These are phyloP conservation scores for Gonatopus flavifemur DNA, from an alignment of 1,140 invertebrate species.

Conservation along the genomic window DNA sequence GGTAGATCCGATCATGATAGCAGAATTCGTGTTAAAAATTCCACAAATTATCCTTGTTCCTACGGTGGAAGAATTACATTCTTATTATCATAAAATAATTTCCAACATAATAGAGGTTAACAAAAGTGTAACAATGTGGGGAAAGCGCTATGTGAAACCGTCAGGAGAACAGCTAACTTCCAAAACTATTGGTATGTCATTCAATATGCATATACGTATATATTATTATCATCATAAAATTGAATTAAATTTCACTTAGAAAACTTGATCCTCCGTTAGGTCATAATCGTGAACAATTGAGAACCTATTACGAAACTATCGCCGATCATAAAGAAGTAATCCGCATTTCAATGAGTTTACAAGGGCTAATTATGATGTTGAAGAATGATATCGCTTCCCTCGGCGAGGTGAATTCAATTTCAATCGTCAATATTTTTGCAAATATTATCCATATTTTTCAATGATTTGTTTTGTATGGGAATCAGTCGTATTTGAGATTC, in stretches of 20 bases:
- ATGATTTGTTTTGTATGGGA: slow-evolving; percentile 6
- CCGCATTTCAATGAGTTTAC: slow-evolving; percentile 70
- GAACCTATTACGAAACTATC: slow-evolving; percentile 72
- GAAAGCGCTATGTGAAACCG: slow-evolving; percentile 51
- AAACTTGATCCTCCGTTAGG: too few species aligned
- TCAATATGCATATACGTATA: neutral
- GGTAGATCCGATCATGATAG: slow-evolving; percentile 61
- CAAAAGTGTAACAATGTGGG: slow-evolving; percentile 72
- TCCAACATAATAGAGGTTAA: slow-evolving; percentile 65
- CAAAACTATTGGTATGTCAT: too few species aligned
- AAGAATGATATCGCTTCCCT: slow-evolving; percentile 62
- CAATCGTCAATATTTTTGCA: neutral
- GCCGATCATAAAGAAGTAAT: slow-evolving; percentile 80
- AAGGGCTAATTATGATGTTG: slow-evolving; percentile 67
- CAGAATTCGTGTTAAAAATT: slow-evolving; percentile 65
- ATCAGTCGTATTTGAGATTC: slow-evolving; percentile 61
- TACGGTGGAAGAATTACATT: slow-evolving; percentile 72
- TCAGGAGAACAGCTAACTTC: too few species aligned
- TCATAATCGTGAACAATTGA: slow-evolving; percentile 4
- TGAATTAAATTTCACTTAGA: slow-evolving; percentile 4
- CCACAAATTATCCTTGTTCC: slow-evolving; percentile 65
- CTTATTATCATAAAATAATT: slow-evolving; percentile 68
- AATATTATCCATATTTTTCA: slow-evolving; percentile 2
- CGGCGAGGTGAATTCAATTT: slow-evolving; percentile 33
- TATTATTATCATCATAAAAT: neutral